A percentile compares a stretch with the other conserved stretches of the same genome.
Conservation (phyloP, 2,888 invertebrate genomes). For the Tetragonula carbonaria region DNA sequence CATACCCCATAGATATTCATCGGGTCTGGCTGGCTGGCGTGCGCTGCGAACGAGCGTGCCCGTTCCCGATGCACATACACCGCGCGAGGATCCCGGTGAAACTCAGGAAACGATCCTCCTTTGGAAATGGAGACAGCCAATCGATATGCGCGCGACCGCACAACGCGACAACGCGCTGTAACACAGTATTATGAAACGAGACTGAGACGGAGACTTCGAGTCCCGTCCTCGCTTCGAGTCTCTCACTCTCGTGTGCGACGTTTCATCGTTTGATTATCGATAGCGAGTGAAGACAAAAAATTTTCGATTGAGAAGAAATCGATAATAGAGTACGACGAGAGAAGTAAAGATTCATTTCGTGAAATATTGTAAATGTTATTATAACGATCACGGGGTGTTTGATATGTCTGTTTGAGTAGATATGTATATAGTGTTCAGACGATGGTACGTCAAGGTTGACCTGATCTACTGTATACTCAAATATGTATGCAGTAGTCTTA, state of each 20-base stretch:
- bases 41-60: constrained; percentile 37
- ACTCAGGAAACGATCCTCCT: constrained; percentile 61
- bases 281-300: neutral
- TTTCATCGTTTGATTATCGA: neutral
- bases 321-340: too few relatives aligned
- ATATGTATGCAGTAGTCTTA: too few relatives aligned
- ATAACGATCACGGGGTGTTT: too few relatives aligned
- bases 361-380: too few relatives aligned
- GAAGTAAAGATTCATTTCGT: too few relatives aligned
- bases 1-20: constrained; percentile 82
- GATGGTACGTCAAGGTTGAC: too few relatives aligned
- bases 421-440: too few relatives aligned
- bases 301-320: neutral
- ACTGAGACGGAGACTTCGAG: neutral
- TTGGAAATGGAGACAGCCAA: constrained; percentile 57
- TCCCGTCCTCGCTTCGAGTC: neutral
- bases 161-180: constrained; percentile 20
- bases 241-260: constrained; percentile 16
- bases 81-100: constrained; percentile 50
- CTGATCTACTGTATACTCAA: too few relatives aligned
- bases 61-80: constrained; percentile 8
- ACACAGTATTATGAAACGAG: constrained; percentile 52
- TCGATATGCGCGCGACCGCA: constrained; percentile 52
- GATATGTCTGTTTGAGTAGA: too few relatives aligned
- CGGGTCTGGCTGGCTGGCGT: constrained; percentile 61